These are phyloP conservation scores for Drosophila ercepeae DNA, from an alignment of 1,140 invertebrate genomes.

Conservation along the genomic window DNA sequence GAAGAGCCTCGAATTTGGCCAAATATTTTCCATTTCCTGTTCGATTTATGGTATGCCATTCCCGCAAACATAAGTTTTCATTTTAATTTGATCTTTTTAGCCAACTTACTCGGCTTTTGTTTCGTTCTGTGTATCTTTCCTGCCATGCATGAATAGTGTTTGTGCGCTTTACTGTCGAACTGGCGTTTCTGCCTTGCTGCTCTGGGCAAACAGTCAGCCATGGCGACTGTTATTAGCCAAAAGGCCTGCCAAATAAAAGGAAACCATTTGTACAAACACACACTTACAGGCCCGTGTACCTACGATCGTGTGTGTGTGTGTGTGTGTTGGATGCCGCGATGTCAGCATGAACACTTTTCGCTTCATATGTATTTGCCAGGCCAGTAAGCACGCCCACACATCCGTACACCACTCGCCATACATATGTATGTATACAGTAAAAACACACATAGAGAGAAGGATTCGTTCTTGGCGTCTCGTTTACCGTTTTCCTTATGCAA, in stretches of 20 bases:
- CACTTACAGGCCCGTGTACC: conserved; percentile 3
- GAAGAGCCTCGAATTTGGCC: too few species aligned
- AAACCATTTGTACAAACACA: conserved; percentile 60
- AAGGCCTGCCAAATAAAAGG: conserved; percentile 71
- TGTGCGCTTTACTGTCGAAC: conserved; percentile 53
- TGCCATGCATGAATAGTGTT: conserved; percentile 36
- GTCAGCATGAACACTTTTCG: conserved; percentile 77
- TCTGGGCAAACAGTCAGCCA: conserved; percentile 35
- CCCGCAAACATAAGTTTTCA: too few species aligned
- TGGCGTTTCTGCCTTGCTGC: conserved; percentile 54
- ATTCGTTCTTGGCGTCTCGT: conserved; percentile 45
- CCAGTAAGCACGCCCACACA: conserved; percentile 51
- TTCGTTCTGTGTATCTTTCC: conserved; percentile 6
- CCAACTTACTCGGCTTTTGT: too few species aligned
- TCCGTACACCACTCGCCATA: too few species aligned
- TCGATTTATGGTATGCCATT: neutral
- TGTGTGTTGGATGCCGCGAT: conserved; percentile 62
- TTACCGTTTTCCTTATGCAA: conserved; percentile 79
- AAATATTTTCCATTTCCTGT: neutral
- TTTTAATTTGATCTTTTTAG: too few species aligned
- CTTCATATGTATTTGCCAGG: conserved; percentile 77
- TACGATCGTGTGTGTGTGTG: conserved; percentile 2
- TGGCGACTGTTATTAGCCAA: conserved; percentile 62
- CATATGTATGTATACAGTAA: too few species aligned
- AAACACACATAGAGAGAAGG: conserved; percentile 4